A percentile compares a stretch with the other conserved stretches of the same genome.
phyloP scores from a whole-genome alignment of 2,797 vertebrate genomes.

The Fundulus diaphanus region DNA sequence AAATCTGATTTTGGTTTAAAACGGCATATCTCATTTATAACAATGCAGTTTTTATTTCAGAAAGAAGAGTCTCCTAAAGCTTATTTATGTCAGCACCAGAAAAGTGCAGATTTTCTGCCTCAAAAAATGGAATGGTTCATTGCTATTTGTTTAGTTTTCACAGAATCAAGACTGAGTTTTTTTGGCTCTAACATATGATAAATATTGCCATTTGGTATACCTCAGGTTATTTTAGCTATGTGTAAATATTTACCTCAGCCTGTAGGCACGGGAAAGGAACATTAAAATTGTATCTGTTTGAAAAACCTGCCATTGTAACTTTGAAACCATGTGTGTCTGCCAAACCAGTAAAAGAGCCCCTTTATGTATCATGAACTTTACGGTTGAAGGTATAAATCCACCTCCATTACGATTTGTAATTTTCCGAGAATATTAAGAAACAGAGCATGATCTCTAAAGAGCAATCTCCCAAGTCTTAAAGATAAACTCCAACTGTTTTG shows the following conservation, averaged over 20 bases:
- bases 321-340: slow-evolving; percentile 38
- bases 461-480: slow-evolving; percentile 27
- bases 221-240: background rate
- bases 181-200: background rate
- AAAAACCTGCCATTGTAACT: slow-evolving; percentile 43
- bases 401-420: slow-evolving; percentile 18
- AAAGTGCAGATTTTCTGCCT: too few relatives aligned
- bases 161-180: too few relatives aligned
- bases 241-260: slow-evolving; percentile 38
- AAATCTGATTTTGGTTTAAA: too few relatives aligned
- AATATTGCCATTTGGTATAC: background rate
- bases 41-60: too few relatives aligned
- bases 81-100: too few relatives aligned
- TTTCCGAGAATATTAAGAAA: slow-evolving; percentile 25
- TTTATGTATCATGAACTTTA: slow-evolving; percentile 41
- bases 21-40: too few relatives aligned
- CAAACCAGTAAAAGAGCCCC: slow-evolving; percentile 30
- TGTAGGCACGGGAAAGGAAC: slow-evolving; percentile 17
- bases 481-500: slow-evolving; percentile 11
- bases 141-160: too few relatives aligned
- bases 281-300: slow-evolving; percentile 2
- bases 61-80: too few relatives aligned
- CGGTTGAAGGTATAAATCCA: slow-evolving; percentile 22
- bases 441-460: slow-evolving; percentile 26
- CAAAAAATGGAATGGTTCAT: too few relatives aligned